Evolutionary conservation across 2,113 vertebrate genomes (phyloP), one percentile per base, ranked within the genome.

Genomic region (Fregetta grallaria): DNA sequence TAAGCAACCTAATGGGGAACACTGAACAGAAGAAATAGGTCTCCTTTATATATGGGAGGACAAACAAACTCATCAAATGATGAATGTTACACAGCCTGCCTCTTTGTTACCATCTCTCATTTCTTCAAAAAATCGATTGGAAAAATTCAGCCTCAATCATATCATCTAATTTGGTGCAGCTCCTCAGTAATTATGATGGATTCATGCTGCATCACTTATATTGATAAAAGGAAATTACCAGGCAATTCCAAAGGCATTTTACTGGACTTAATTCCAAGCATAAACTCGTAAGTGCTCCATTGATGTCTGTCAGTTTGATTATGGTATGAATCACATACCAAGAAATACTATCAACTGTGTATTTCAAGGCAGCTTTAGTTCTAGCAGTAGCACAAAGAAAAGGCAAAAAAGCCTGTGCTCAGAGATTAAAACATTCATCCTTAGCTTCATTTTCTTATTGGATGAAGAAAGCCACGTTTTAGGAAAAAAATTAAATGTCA

Each of bases 211-310:
- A 92, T 72, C 79, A 78, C 40, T 95, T 96, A 68, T n/a, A 89
- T 2, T 72, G 65, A 88, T 91, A 86, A 88, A 90, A 93, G 32
- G n/a, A 90, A 93, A 49, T 73, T 83, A 68, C 27, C 53, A 66
- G n/a, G 59, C 93, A n/a, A 83, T 92, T 95, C 36, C 71, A 92
- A 72, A 80, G 86, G 72, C 83, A 80, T 86, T 89, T 92, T 80
- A 49, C 55, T 55, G 23, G 50, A 94, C 45, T 79, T 94, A 83
- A 94, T 80, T 84, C 42, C 50, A 77, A 92, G 59, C 72, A 53
- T 62, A 94, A 90, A 93, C 15, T 90, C 21, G 0, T 52, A 92
- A 77, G 65, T 71, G 68, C 36, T 90, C 58, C 62, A 83, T 0
- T 92, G 82, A 92, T 42, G 20, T 62, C 56, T 93, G 82, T 76